Evolutionary conservation across 2,797 vertebrate species (phyloP), one percentile per base, ranked within the genome.

Genomic region (Choloepus didactylus): DNA sequence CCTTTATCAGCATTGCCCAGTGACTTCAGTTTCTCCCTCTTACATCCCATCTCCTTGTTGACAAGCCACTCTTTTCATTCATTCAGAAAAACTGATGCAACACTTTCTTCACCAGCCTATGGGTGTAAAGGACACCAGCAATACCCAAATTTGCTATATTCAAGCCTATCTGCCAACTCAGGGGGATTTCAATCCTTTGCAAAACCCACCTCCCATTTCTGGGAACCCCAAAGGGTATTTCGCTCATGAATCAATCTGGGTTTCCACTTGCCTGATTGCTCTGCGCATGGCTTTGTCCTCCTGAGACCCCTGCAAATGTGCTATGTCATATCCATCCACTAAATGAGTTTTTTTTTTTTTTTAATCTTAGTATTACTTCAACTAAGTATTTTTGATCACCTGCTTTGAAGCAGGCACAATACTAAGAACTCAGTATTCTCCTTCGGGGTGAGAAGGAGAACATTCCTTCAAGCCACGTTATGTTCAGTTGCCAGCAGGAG

Each of bases 191-290:
- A 49, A 4, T 31, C 56, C 79, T 90, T 79, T 83, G 66, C 60
- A 59, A 81, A 62, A 81, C 80, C 14, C 7, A 46, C 19, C 35
- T 76, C 64, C 67, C 11, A 9, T 18, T 64, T 59, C 21, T 46
- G 27, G 87, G 23, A 90, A 31, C n/a, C 77, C 66, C 29, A 1
- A 31, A 15, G 64, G 19, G 14, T 4, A 8, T 35, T 56, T 64
- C 77, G 31, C 60, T 21, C 72, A 5, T 2, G 6, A 73, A 54
- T 2, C 31, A 27, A 5, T 9, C 75, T 80, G 14, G 46, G 70
- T 95, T 95, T 95, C 81, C 51, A 35, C 60, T 35, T 27, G 25
- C 46, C 94, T 35, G 9, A 73, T 23, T 86, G 29, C 67, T 94
- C 86, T 54, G 46, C 31, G 29, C 44, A 31, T 15, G 7, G 23